Base-by-base conservation (phyloP, 2,888 invertebrate species). In the Leucophenga maculata region DNA sequence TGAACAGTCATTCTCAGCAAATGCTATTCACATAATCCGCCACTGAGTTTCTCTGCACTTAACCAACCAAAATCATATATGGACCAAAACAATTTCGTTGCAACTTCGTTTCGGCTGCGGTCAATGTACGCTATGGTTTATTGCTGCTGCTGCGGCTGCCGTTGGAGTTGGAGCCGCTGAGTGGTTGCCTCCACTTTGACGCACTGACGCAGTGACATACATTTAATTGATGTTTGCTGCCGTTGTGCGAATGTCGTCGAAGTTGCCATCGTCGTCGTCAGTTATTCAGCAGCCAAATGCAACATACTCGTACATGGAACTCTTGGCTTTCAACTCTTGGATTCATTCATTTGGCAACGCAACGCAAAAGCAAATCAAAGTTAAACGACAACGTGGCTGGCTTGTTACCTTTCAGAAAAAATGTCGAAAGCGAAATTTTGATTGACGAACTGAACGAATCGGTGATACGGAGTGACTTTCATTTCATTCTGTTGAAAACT, bases 401-500 rank as follows among this genome's bases (percentile, higher is more conserved):
- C 55, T 57, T 57, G 57, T 57, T 57, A 26, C 57, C 57, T 57
- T 39, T 39, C 39, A 39, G 39, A n/a, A 64, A 64, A 26, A 18
- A 32, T 32, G 59, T 59, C 32, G 59, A 59, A 59, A 59, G 59
- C 31, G 59, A 59, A 32, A n/a, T 32, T 64, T 64, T 64, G 62
- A 64, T 64, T 64, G 62, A 64, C 62, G 62, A 64, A 64, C 46
- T 48, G 57, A 22, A 50, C 50, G n/a, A 18, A 50, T 50, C 18
- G 50, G 6, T 16, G 18, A 50, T 1, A 1, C 18, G 50, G 26
- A 50, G 16, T n/a, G 46, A 59, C 59, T 59, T 73, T 74, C 82
- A 82, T 59, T 73, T 74, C 81, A 82, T 80, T 80, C 80, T 82
- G 80, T 72, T 75, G 72, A 77, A 82, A 64, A 79, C 83, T 80